Evolutionary conservation across 1,140 invertebrate species (phyloP).

Genomic region (Brachionus calyciflorus): DNA sequence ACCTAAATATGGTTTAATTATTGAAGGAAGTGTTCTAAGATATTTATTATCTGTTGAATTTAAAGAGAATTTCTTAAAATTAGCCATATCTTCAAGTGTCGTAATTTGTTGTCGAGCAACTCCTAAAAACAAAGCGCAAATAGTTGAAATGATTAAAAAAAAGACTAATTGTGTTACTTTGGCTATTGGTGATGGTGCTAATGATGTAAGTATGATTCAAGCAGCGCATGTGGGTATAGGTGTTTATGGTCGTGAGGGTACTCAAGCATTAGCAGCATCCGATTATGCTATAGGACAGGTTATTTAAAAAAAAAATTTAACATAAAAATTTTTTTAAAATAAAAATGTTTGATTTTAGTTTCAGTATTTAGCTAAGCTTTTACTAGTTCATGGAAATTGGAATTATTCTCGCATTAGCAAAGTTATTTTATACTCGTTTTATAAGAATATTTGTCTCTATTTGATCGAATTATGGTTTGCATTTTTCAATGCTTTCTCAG

Average conservation of each 20-base stretch:
- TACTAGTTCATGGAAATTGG: conserved; percentile 97
- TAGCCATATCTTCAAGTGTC: conserved; percentile 85
- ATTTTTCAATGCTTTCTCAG: conserved; percentile 93
- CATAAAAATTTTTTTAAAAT: conserved; percentile 78
- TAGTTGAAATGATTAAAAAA: conserved; percentile 87
- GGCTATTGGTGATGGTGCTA: conserved; percentile 97
- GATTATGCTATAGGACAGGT: conserved; percentile 88
- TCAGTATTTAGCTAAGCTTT: conserved; percentile 67
- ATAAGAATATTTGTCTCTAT: conserved; percentile 98
- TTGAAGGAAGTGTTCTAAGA: conserved; percentile 70
- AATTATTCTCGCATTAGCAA: conserved; percentile 95
- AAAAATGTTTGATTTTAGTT: conserved; percentile 63
- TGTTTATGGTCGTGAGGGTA: conserved; percentile 94
- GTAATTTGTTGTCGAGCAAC: conserved; percentile 89
- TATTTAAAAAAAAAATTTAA: conserved; percentile 81
- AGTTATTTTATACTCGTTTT: conserved; percentile 96
- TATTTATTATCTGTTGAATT: conserved; percentile 87
- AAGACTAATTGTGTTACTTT: conserved; percentile 75
- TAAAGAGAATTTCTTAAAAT: conserved; percentile 83
- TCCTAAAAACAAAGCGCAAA: conserved; percentile 87
- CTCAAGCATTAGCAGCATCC: conserved; percentile 94
- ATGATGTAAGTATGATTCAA: conserved; percentile 99
- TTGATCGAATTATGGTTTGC: conserved; percentile 99
- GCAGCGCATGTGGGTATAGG: conserved; percentile 78
- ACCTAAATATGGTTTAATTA: conserved; percentile 40